A percentile compares a stretch with the other conserved stretches of the same genome.
Conservation (phyloP, 2,888 invertebrate genomes). For the Bembecia ichneumoniformis region DNA sequence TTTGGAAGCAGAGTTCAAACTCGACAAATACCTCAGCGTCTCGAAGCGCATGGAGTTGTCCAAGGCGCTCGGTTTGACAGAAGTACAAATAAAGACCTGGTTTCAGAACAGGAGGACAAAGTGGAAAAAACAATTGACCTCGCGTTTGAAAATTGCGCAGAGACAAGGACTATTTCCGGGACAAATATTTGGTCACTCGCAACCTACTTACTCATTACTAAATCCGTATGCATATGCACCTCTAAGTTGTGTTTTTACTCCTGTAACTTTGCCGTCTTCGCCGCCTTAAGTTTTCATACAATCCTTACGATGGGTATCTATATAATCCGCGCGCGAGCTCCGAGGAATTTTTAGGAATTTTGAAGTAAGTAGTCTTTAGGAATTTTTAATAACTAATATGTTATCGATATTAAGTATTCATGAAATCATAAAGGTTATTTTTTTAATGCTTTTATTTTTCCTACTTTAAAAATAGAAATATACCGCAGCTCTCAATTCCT, state of each 20-base stretch:
- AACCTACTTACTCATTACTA: slow-evolving; percentile 75
- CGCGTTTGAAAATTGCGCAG: slow-evolving; percentile 89
- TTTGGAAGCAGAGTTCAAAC: slow-evolving; percentile 93
- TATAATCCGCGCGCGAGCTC: no score
- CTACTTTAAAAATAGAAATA: no score
- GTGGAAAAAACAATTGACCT: slow-evolving; percentile 97
- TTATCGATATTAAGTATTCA: no score
- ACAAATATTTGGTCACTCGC: slow-evolving; percentile 75
- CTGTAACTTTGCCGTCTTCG: slow-evolving; percentile 61
- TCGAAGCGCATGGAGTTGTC: slow-evolving; percentile 95
- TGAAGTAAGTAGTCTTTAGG: no score
- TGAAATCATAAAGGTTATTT: no score
- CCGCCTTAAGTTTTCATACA: slow-evolving; percentile 27
- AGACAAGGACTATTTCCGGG: slow-evolving; percentile 84
- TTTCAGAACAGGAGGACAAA: slow-evolving; percentile 96
- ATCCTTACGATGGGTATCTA: no score
- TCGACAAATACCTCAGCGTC: slow-evolving; percentile 96
- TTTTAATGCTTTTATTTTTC: no score
- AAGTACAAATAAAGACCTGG: slow-evolving; percentile 98
- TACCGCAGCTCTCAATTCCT: no score
- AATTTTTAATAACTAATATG: no score
- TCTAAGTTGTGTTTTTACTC: slow-evolving; percentile 72
- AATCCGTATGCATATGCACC: slow-evolving; percentile 76
- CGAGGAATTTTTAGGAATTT: no score
- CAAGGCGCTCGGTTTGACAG: slow-evolving; percentile 88